Evolutionary conservation across 2,797 vertebrate species (phyloP), one percentile per base, ranked within the genome.

Genomic region (Anguilla obscura): DNA sequence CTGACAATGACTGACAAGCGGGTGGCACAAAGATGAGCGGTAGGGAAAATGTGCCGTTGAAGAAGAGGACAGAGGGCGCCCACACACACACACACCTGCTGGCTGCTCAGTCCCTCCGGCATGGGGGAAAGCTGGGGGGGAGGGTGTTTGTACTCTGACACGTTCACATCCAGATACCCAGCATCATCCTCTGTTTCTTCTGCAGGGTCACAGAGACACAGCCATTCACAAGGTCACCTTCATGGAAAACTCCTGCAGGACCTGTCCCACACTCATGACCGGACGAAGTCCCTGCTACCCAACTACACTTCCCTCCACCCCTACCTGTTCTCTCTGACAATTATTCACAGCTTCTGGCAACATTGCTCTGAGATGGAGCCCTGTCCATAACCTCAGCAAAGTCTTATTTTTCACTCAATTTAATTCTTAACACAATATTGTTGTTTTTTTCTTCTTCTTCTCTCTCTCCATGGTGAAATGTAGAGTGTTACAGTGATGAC

Each of bases 101-200:
- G 97, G 0, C 94, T 96, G 90, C 92, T 98, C 89, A 98, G 96
- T 8, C 98, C 98, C 0, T 97, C 96, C 0, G 98, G 97, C 97
- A 97, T 97, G 1, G 98, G 97, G 56, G 96, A 94, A 52, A 98
- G 96, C 74, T 97, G 96, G 0, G 97, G 96, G 0, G 96, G 96
- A 0, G 97, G 96, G 54, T 97, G 97, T 89, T 97, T 97, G 74
- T 95, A 86, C 63, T 98, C 97, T 0, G 96, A 96, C 79, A 98
- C 95, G 7, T 90, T 91, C 88, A 96, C 93, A 36, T 96, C 93
- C 89, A 96, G 88, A 88, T 95, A 96, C 24, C 94, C 94, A 58
- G 91, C 90, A 56, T 95, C 94, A 80, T 96, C 95, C 85, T 92
- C 93, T 9, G 89, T 91, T 45, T 95, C 94, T 83, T 89, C 96